These are phyloP conservation scores for Megaceryle alcyon DNA, from an alignment of 2,797 vertebrate genomes.

Conservation along the genomic window DNA sequence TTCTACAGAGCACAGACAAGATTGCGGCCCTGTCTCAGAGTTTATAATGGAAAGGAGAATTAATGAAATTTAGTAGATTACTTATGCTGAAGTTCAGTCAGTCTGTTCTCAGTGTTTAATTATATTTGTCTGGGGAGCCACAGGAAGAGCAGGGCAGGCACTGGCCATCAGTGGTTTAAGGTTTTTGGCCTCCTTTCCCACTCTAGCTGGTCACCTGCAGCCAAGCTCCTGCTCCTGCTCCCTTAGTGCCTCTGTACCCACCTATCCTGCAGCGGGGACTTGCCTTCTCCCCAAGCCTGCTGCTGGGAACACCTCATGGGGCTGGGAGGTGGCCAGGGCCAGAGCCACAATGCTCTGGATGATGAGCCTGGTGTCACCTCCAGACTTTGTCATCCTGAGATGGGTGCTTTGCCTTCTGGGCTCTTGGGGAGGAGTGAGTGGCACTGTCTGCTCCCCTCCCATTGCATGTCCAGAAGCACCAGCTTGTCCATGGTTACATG, in stretches of 20 bases:
- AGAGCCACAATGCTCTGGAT: rapidly evolving
- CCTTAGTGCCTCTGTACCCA: rapidly evolving
- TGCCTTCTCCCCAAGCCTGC: neutral
- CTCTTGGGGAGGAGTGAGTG: neutral
- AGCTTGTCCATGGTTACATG: neutral
- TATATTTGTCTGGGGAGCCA: neutral
- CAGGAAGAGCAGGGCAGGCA: rapidly evolving
- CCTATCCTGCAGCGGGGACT: rapidly evolving
- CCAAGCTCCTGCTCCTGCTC: neutral
- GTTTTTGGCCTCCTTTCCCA: neutral
- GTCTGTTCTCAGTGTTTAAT: neutral
- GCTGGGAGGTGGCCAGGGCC: neutral
- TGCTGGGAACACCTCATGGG: neutral
- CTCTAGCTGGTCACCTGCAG: neutral
- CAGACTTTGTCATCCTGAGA: neutral
- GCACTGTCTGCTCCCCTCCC: neutral
- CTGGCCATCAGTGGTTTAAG: neutral
- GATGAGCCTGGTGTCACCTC: neutral
- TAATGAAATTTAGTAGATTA: neutral
- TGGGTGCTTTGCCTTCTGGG: neutral
- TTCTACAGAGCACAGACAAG: neutral
- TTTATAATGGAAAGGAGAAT: neutral
- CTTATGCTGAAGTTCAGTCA: neutral
- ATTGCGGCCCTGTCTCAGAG: neutral
- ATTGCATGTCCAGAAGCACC: neutral